These are phyloP conservation scores for Nycticryphes semicollaris DNA, from an alignment of 2,113 vertebrate species.

Conservation along the genomic window DNA sequence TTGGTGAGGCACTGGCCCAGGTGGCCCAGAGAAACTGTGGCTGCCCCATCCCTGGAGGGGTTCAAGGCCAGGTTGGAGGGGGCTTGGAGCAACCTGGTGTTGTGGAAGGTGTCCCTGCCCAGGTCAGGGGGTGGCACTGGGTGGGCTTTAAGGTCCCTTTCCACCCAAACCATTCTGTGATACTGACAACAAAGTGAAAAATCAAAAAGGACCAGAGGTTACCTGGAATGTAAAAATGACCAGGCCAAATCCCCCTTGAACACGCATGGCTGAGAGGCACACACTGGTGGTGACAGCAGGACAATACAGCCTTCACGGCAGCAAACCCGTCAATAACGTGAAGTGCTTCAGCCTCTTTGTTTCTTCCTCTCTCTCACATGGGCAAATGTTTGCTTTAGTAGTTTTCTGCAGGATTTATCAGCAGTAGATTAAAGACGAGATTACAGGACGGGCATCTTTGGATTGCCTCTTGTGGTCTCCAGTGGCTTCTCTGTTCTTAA, in stretches of 20 bases:
- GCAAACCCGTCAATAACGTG: not conserved
- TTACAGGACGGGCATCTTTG: not conserved
- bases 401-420: conserved; percentile 31
- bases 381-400: not conserved
- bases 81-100: too few relatives aligned
- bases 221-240: not conserved
- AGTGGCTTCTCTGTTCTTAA: not conserved
- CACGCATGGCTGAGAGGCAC: not conserved
- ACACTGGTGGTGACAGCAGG: not conserved
- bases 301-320: not conserved
- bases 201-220: not conserved
- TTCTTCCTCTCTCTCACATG: not conserved
- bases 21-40: too few relatives aligned
- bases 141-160: too few relatives aligned
- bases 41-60: too few relatives aligned
- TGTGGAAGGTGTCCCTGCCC: too few relatives aligned
- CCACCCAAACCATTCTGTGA: too few relatives aligned
- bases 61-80: too few relatives aligned
- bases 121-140: too few relatives aligned
- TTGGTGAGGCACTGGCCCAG: not conserved
- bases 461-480: not conserved
- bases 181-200: not conserved
- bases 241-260: not conserved
- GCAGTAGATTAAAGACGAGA: not conserved
- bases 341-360: not conserved